Evolutionary conservation across 2,113 vertebrate genomes (phyloP).

Genomic region (Chlorodrepanis virens): DNA sequence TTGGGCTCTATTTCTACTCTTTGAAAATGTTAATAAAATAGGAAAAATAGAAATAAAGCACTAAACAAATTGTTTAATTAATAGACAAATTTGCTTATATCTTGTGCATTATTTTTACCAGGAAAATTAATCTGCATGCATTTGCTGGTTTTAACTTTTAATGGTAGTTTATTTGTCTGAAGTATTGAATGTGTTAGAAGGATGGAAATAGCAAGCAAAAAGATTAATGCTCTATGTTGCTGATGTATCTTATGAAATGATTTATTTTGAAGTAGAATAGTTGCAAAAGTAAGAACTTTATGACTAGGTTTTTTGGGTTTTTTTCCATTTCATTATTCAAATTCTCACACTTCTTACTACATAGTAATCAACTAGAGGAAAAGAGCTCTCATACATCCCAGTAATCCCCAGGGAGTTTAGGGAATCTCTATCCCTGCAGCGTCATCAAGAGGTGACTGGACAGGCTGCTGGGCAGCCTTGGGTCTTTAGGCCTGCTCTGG

Average conservation of each 20-base stretch:
- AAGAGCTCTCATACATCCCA: neutral
- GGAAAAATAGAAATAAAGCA: neutral
- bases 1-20: neutral
- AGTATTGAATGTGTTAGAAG: neutral
- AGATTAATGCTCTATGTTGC: neutral
- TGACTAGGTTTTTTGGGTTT: accelerated
- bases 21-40: neutral
- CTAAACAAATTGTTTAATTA: neutral
- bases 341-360: neutral
- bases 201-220: neutral
- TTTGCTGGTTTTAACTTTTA: neutral
- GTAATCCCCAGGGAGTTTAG: neutral
- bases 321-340: neutral
- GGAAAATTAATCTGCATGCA: neutral
- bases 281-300: neutral
- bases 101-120: neutral
- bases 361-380: neutral
- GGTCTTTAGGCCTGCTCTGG: neutral
- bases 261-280: neutral
- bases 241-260: neutral
- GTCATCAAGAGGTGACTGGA: accelerated
- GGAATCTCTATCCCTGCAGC: neutral
- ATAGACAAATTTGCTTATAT: neutral
- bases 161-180: neutral
- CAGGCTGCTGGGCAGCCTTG: neutral